Evolutionary conservation across 2,888 invertebrate genomes (phyloP).

Genomic region (Eledona agricola): DNA sequence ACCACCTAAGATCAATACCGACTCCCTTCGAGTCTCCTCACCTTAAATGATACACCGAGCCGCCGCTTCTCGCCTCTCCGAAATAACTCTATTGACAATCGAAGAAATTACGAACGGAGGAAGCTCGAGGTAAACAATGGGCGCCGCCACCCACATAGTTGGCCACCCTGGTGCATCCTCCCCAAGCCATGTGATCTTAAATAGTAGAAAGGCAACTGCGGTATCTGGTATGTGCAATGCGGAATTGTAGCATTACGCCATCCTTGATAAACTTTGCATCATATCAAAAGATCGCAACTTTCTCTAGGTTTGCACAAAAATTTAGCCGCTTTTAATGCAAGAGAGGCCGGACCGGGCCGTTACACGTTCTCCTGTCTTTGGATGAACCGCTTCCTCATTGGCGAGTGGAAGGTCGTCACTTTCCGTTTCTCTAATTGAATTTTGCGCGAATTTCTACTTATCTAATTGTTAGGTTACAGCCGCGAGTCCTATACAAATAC

Average conservation of each 20-base stretch:
- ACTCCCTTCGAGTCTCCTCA: constrained; percentile 12
- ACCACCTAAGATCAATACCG: constrained; percentile 21
- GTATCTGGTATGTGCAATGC: constrained; percentile 30
- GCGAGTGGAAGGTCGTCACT: no score
- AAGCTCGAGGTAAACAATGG: constrained; percentile 22
- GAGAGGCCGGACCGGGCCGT: background rate
- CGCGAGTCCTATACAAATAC: no score
- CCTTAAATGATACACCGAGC: constrained; percentile 11
- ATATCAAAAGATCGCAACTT: constrained; percentile 32
- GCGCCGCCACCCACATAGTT: constrained; percentile 31
- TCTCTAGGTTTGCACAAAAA: constrained; percentile 17
- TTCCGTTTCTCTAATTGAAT: no score
- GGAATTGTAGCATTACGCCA: constrained; percentile 34
- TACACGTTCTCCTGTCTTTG: constrained; percentile 11
- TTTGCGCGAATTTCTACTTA: no score
- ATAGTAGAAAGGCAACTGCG: constrained; percentile 35
- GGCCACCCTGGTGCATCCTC: constrained; percentile 31
- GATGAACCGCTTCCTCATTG: no score
- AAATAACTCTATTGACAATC: constrained; percentile 18
- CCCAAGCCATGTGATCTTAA: background rate
- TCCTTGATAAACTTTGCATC: constrained; percentile 32
- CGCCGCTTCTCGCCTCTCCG: constrained; percentile 2
- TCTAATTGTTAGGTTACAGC: no score
- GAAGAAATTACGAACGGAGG: constrained; percentile 19
- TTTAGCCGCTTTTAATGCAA: constrained; percentile 2